Evolutionary conservation across 2,113 vertebrate genomes (phyloP).

Genomic region (Trematomus loennbergii): DNA sequence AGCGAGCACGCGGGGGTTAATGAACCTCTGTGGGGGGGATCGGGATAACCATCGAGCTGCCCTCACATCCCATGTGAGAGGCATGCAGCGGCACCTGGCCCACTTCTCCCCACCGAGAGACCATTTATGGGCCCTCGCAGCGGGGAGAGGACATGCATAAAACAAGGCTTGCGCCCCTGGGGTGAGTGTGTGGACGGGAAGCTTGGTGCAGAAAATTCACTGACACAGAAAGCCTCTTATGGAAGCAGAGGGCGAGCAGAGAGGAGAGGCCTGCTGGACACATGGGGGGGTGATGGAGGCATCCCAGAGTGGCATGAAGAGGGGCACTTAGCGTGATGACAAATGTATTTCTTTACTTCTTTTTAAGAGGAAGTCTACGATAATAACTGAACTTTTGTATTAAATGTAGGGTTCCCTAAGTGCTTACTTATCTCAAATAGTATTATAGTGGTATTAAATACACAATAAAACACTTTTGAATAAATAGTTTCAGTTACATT

Average conservation of each 20-base stretch:
- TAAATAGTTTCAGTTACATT: too few species aligned
- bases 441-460: too few species aligned
- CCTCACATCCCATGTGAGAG: slow-evolving; percentile 46
- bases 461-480: too few species aligned
- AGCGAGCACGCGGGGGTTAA: background rate
- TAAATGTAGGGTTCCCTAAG: too few species aligned
- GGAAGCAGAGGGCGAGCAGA: slow-evolving; percentile 43
- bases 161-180: slow-evolving; percentile 65
- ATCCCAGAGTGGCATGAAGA: background rate
- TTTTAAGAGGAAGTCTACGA: background rate
- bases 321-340: background rate
- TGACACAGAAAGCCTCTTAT: slow-evolving; percentile 75
- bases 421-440: too few species aligned
- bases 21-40: background rate
- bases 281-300: slow-evolving; percentile 27
- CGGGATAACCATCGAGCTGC: slow-evolving; percentile 37
- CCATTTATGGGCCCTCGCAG: slow-evolving; percentile 64
- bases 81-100: slow-evolving; percentile 43
- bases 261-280: slow-evolving; percentile 43
- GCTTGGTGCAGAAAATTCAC: slow-evolving; percentile 70
- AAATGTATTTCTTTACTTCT: background rate
- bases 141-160: slow-evolving; percentile 67
- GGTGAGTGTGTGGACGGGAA: slow-evolving; percentile 63
- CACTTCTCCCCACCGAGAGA: slow-evolving; percentile 54
- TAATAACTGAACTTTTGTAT: background rate